Evolutionary conservation across 2,797 vertebrate species (phyloP).

Genomic region (Squalus acanthias): DNA sequence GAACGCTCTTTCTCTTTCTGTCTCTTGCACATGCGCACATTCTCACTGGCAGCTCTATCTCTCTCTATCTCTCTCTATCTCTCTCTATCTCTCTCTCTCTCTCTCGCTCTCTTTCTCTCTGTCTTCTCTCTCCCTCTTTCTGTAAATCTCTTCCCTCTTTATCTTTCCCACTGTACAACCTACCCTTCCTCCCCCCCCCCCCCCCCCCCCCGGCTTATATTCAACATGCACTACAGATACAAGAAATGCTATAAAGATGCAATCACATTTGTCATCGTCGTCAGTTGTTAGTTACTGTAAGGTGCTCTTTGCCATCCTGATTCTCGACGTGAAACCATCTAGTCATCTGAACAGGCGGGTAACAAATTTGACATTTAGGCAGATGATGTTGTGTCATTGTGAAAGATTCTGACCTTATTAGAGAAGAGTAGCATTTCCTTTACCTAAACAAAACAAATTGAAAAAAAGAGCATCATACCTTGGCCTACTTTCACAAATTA

Average conservation of each 20-base stretch:
- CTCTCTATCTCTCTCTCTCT: neutral
- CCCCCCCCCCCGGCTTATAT: too few species aligned
- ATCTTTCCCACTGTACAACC: neutral
- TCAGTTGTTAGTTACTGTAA: neutral
- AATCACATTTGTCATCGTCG: neutral
- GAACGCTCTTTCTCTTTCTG: neutral
- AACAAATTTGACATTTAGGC: slow-evolving; percentile 31
- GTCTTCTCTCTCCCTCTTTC: neutral
- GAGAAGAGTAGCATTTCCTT: slow-evolving; percentile 18
- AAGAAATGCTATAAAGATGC: neutral
- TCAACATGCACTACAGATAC: neutral
- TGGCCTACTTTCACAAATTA: slow-evolving; percentile 35
- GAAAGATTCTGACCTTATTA: slow-evolving; percentile 27
- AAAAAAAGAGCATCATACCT: neutral
- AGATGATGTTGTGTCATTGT: slow-evolving; percentile 11
- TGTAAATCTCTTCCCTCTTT: neutral
- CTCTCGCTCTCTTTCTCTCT: neutral
- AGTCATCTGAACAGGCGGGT: neutral
- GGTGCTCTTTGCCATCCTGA: neutral
- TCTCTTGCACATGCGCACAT: too few species aligned
- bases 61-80: neutral
- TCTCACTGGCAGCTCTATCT: neutral
- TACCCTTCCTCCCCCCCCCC: neutral
- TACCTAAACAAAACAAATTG: slow-evolving; percentile 24
- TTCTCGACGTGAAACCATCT: neutral